phyloP scores from a whole-genome alignment of 2,113 vertebrate species.

The Lepus timidus region DNA sequence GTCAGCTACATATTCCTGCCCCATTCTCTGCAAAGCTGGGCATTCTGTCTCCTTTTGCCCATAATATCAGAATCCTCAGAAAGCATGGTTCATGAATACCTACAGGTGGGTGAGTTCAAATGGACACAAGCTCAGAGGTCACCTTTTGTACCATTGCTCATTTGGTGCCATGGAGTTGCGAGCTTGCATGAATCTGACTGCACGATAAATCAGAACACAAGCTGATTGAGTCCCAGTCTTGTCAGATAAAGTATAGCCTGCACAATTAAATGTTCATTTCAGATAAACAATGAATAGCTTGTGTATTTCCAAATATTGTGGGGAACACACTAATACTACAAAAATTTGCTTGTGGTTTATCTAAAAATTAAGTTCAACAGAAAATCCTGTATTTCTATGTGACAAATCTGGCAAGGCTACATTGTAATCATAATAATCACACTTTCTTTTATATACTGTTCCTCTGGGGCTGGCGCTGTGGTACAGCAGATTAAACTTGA shows the following conservation, averaged over 20 bases:
- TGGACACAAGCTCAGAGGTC: background rate
- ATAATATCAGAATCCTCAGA: background rate
- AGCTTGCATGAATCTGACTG: background rate
- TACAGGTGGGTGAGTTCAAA: background rate
- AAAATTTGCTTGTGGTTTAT: background rate
- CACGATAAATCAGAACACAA: conserved; percentile 28
- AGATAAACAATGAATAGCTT: conserved; percentile 7
- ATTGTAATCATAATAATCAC: background rate
- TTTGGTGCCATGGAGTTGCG: background rate
- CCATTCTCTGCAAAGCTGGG: background rate
- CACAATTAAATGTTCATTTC: conserved; percentile 21
- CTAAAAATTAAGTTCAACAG: conserved; percentile 49
- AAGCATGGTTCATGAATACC: background rate
- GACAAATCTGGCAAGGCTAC: background rate
- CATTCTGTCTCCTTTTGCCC: background rate
- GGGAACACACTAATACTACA: background rate
- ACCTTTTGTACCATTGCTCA: background rate
- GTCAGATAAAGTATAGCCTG: conserved; percentile 18
- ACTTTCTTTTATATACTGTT: background rate
- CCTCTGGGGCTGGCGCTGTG: too few relatives aligned
- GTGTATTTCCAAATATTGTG: background rate
- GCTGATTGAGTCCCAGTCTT: conserved; percentile 36
- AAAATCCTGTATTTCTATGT: background rate
- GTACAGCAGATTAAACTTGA: too few relatives aligned
- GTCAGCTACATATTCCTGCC: background rate